phyloP scores from a whole-genome alignment of 1,140 invertebrate species.

The Heliconius nattereri region DNA sequence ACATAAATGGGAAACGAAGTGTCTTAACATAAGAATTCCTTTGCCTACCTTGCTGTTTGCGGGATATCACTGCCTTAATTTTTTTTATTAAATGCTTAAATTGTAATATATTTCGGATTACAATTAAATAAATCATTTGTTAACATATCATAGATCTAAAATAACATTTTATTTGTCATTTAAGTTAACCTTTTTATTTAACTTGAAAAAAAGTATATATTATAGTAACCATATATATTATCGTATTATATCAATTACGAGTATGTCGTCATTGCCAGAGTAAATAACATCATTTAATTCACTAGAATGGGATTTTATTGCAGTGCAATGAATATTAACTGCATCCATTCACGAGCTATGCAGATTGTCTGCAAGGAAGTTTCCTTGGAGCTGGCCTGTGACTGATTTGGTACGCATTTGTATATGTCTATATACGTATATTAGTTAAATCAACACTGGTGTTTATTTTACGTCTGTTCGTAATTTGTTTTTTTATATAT shows the following conservation, averaged over 20 bases:
- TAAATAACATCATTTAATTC: constrained; percentile 44
- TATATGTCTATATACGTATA: neutral
- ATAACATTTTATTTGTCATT: neutral
- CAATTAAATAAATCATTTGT: too few relatives aligned
- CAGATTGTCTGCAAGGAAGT: constrained; percentile 47
- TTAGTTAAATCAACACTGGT: neutral
- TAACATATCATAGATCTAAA: neutral
- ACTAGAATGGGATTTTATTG: constrained; percentile 45
- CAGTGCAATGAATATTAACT: constrained; percentile 47
- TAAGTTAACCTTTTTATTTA: neutral
- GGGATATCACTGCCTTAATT: too few relatives aligned
- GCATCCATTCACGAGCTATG: constrained; percentile 47
- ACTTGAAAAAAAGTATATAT: too few relatives aligned
- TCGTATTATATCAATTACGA: neutral
- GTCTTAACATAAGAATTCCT: too few relatives aligned
- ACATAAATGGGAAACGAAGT: too few relatives aligned
- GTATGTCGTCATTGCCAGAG: constrained; percentile 34
- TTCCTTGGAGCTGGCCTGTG: constrained; percentile 24
- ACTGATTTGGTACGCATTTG: constrained; percentile 46
- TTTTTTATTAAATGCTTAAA: too few relatives aligned
- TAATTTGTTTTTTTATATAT: neutral
- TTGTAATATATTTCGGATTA: too few relatives aligned
- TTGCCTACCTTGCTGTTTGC: too few relatives aligned
- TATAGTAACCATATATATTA: neutral
- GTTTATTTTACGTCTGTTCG: neutral